Percentiles rank a stretch among this genome's conserved stretches.
Evolutionary conservation across 2,113 vertebrate genomes (phyloP).

Genomic region (Miniopterus natalensis): DNA sequence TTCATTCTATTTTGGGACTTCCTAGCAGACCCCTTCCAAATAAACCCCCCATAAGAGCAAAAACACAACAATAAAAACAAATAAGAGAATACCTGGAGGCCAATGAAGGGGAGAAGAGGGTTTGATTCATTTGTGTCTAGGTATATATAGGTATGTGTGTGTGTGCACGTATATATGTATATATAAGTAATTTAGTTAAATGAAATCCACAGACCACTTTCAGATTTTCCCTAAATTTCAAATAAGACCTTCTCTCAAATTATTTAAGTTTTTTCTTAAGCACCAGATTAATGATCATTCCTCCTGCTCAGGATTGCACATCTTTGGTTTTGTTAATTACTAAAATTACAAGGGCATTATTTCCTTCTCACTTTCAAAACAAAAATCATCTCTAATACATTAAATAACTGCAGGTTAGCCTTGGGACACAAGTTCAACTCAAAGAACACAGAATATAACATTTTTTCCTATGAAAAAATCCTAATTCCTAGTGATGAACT

Average conservation of each 20-base stretch:
- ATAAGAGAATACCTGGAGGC: not conserved
- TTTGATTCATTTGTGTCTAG: not conserved
- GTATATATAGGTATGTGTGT: too few relatives aligned
- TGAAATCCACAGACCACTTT: not conserved
- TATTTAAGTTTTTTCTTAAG: slow-evolving; percentile 10
- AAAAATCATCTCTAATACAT: slow-evolving; percentile 17
- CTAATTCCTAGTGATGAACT: not conserved
- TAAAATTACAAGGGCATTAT: slow-evolving; percentile 21
- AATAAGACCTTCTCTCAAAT: not conserved
- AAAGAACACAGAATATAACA: not conserved
- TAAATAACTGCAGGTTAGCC: slow-evolving; percentile 10
- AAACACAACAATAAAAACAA: not conserved
- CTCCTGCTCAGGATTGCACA: not conserved
- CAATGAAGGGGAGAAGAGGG: not conserved
- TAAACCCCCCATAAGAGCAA: not conserved
- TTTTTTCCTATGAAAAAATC: not conserved
- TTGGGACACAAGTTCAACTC: slow-evolving; percentile 49
- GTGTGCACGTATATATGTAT: not conserved
- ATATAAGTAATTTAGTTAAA: not conserved
- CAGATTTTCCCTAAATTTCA: not conserved
- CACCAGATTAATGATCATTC: slow-evolving; percentile 32
- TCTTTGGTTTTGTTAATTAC: slow-evolving; percentile 23
- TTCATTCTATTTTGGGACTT: slow-evolving; percentile 26
- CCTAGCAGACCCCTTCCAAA: not conserved
- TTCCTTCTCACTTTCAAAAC: slow-evolving; percentile 56